Base-by-base conservation (phyloP, 1,140 invertebrate genomes). In the Pemphigus obesinymphae region DNA sequence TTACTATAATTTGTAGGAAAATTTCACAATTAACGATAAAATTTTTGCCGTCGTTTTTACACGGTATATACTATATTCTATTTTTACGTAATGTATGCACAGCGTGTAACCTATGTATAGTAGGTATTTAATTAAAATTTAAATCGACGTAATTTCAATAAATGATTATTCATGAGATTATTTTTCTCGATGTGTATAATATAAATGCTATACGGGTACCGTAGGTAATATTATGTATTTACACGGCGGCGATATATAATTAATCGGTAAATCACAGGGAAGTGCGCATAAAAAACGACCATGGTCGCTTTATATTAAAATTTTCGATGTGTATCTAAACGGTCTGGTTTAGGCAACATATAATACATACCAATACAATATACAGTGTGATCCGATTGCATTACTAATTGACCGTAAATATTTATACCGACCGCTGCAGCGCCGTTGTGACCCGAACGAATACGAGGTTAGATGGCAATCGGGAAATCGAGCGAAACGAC, bases 391-490 rank as follows among this genome's bases (percentile, higher is more conserved):
- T 73, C 70, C 26, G 26, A 73, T 73, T 48, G 26, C 70, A 73
- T 68, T 45, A 50, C 43, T 73, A 73, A 73, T 73, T 50, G 70
- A 73, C 29, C 43, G 34, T 73, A 73, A 48, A 73, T 73, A 31
- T n/a, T n/a, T n/a, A n/a, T n/a, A 73, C 45, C 31, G 26, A 31
- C 29, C 58, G 29, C 37, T 8, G 7, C 7, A 34, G 20, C 15
- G 70, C 15, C 10, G 11, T 48, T n/a, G 70, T 20, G 40, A 50
- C 45, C 45, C 45, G 45, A 73, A 73, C 45, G 26, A 34, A 29
- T n/a, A n/a, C 45, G 70, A 73, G 70, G 70, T 73, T 50, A 73
- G 70, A 73, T 50, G 70, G 6, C 70, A 31, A 73, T 73, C 70
- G 20, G 70, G 26, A 73, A 68, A 68, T 43, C 34, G 66, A 68